Base-by-base conservation (phyloP, 2,888 invertebrate genomes). In the Tromatobia lineatoria region DNA sequence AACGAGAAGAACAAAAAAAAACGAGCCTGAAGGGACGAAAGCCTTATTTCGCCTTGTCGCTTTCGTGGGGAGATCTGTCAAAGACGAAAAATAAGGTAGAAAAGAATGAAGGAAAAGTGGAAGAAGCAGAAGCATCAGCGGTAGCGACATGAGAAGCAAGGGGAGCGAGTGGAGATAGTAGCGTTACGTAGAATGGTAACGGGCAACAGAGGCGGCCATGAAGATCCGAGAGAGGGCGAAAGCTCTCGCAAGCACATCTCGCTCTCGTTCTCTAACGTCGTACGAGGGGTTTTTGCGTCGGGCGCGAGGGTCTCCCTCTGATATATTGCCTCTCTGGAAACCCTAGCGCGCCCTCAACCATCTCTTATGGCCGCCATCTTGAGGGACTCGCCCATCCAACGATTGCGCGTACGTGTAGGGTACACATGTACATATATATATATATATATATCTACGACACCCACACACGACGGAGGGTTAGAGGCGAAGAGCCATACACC, bases 291-390 rank as follows among this genome's bases (percentile, higher is more conserved):
- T 61, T n/a, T 61, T 38, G 38, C 64, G 45, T 47, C 71, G 71
- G 76, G 79, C 69, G 77, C 52, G 82, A 66, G 66, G 86, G 87
- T 81, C 90, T 89, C 86, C 82, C 86, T 87, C 90, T 93, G 93
- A 93, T 93, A 93, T 93, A 93, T 93, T 93, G 90, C 92, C 91
- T 91, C 91, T 88, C 90, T 87, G 89, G 89, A 90, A 91, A 91
- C 91, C 92, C 91, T 92, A 90, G 89, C 89, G 90, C 91, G 88
- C 91, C 92, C 92, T 92, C 91, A 92, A 91, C 91, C 93, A 93
- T 93, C 93, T 92, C 93, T 92, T 93, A 92, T 89, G 90, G 92
- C 91, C 91, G 93, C 93, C 93, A 93, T 93, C 92, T 93, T 93
- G 93, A 92, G 91, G 92, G 92, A 92, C 89, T 90, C 90, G 88